Evolutionary conservation across 2,888 invertebrate species (phyloP), one percentile per base, ranked within the genome.

Genomic region (Ormyrus rosae): DNA sequence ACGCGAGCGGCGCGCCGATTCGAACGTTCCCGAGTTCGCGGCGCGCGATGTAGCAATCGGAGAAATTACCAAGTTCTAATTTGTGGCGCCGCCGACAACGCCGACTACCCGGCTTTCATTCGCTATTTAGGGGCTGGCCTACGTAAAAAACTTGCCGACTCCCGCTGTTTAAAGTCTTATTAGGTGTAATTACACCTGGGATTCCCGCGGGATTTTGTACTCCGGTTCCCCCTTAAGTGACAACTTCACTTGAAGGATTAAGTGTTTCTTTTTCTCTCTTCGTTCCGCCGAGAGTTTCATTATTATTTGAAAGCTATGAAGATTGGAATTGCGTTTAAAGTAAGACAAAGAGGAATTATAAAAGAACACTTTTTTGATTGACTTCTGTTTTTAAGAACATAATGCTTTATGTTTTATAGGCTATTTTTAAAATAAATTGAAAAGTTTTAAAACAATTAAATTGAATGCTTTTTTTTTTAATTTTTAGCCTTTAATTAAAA

Each of bases 21-120:
- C 80, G 73, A 83, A 83, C 80, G 69, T 76, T 83, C 63, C 78
- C 34, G 58, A n/a, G 51, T 19, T 73, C 45, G 77, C 11, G 10
- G 58, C 64, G 68, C 13, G 58, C 64, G 68, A 78, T 75, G 76
- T 65, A 77, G 71, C 81, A 81, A 84, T 84, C 81, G 80, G 82
- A 77, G 81, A 82, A 84, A 85, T 84, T 83, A 82, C 80, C 71
- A 83, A 84, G 81, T 84, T 84, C 84, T 84, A 85, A 85, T 85
- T 84, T 82, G 83, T 74, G 80, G 67, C 61, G 61, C 65, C 46
- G 65, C n/a, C 55, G 34, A 13, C 45, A 61, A 63, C 45, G 53
- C 46, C 19, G 11, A 45, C 34, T 34, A 7, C 6, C 13, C 48
- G 58, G 13, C 34, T 11, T 61, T 71, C 58, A 50, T 60, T 60